Base-by-base conservation (phyloP, 1,140 invertebrate genomes). In the Lordiphosa collinella region DNA sequence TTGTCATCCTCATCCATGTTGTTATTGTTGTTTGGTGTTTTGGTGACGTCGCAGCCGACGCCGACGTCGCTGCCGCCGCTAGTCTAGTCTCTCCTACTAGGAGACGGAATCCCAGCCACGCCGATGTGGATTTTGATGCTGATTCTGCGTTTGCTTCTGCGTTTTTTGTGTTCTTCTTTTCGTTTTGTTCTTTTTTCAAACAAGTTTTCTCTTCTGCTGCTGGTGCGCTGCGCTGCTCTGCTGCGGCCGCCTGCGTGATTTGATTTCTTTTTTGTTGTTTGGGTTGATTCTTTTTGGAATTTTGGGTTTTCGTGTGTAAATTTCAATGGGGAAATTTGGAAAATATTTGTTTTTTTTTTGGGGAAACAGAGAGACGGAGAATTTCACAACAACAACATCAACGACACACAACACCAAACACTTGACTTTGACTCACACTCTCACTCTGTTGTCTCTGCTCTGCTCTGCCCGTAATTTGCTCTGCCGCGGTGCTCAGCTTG, bases 1-100 rank as follows among this genome's bases (percentile, higher is more conserved):
- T 84, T 87, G 59, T 86, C 78, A 74, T 87, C 82, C 58, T 86
- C 82, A 61, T 86, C 84, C 84, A 86, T 86, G 60, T 51, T 85
- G 57, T 31, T 36, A 48, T 49, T 47, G 32, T 16, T 55, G 25
- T 67, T 44, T 69, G 44, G 52, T 63, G 52, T 57, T 68, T 82
- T 69, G 76, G 55, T 82, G 76, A 75, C 71, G 76, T 82, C 71
- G 76, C 52, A 34, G 54, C 14, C 49, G 10, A 41, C n/a, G 32
- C 32, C 43, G 12, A 46, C 14, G 25, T 25, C 46, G 44, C 22
- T 50, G 36, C 44, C 56, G 25, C 25, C 25, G 25, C 25, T 29
- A 29, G 40, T 40, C 34, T 53, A 12, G 32, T 11, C 14, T 49
- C 18, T 29, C 25, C 25, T n/a, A 36, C 47, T 49, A 35, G 34